Conservation (phyloP, 2,888 invertebrate species). For the Philaethria dido region DNA sequence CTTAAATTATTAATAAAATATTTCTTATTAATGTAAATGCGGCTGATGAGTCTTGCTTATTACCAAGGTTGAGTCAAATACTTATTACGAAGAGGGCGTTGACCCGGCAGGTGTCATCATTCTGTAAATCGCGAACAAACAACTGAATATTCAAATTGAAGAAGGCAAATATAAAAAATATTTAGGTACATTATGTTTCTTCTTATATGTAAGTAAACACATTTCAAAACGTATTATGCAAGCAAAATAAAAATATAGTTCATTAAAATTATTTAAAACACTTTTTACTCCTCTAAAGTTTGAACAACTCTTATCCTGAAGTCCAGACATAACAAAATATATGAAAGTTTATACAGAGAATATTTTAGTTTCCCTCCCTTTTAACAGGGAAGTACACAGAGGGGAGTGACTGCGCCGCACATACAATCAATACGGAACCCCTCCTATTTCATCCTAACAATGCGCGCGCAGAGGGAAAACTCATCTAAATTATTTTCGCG, state of each 20-base stretch:
- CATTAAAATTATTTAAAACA: neutral
- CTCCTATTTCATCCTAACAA: constrained; percentile 53
- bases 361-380: constrained; percentile 62
- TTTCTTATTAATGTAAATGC: constrained; percentile 22
- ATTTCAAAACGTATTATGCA: neutral
- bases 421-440: constrained; percentile 74
- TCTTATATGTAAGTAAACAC: neutral
- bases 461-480: constrained; percentile 69
- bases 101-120: constrained; percentile 47
- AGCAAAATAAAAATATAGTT: neutral
- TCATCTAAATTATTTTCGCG: constrained; percentile 58
- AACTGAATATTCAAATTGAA: constrained; percentile 21
- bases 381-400: constrained; percentile 56
- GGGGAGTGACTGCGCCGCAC: constrained; percentile 60
- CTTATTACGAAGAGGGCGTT: constrained; percentile 45
- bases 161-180: constrained; percentile 15
- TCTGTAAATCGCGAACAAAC: constrained; percentile 42
- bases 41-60: constrained; percentile 35
- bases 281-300: constrained; percentile 17
- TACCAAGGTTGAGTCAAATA: constrained; percentile 47
- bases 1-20: neutral
- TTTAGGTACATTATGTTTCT: neutral
- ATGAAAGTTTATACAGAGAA: constrained; percentile 51
- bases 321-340: constrained; percentile 40
- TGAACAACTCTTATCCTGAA: constrained; percentile 9